phyloP scores from a whole-genome alignment of 2,888 invertebrate genomes.

The Dinocampus coccinellae region DNA sequence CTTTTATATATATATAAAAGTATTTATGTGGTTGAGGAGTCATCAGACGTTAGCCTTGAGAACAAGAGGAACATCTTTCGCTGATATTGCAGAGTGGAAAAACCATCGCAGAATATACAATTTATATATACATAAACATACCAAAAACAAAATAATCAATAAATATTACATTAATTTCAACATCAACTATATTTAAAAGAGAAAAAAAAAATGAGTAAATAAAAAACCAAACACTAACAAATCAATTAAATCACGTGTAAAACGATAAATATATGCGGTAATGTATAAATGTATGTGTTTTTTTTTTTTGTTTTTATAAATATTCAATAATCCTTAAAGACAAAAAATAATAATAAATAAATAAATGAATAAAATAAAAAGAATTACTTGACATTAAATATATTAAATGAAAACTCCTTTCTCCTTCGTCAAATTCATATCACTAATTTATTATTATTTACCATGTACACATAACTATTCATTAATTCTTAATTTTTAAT shows the following conservation, averaged over 20 bases:
- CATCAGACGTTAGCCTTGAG: not conserved
- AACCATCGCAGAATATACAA: not conserved
- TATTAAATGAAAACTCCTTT: conserved; percentile 16
- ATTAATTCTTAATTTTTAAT: no score
- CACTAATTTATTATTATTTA: not conserved
- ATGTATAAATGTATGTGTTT: conserved; percentile 11
- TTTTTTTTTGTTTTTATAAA: no score
- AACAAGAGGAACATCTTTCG: not conserved
- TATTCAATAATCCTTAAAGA: no score
- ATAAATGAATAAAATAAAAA: no score
- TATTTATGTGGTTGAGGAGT: not conserved
- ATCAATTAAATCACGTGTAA: conserved; percentile 14
- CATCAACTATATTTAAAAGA: no score
- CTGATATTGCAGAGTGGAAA: not conserved
- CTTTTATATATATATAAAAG: not conserved
- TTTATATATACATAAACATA: not conserved
- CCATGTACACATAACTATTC: no score
- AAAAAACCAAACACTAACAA: conserved; percentile 11
- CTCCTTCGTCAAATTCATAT: conserved; percentile 14
- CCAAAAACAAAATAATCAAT: not conserved
- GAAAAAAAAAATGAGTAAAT: not conserved
- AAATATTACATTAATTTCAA: no score
- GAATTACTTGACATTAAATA: conserved; percentile 12
- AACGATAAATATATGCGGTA: conserved; percentile 2
- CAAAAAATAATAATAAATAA: no score